These are phyloP conservation scores for Calameuta filiformis DNA, from an alignment of 2,888 invertebrate species.

Conservation along the genomic window DNA sequence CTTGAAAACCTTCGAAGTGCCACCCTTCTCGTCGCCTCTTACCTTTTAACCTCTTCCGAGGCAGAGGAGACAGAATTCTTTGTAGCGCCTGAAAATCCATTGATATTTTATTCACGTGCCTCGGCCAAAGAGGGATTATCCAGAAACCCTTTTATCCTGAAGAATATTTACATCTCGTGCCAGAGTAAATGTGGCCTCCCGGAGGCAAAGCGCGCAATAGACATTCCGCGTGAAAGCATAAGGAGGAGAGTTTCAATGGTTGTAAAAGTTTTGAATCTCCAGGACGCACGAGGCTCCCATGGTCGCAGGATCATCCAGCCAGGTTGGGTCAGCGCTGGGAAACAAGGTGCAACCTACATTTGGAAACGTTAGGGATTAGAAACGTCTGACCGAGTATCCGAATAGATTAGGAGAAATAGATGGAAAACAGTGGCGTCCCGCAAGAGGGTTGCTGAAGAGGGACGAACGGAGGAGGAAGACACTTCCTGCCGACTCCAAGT, in stretches of 20 bases:
- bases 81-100: neutral
- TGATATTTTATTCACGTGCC: slow-evolving; percentile 2
- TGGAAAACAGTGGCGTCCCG: neutral
- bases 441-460: neutral
- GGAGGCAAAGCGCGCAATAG: neutral
- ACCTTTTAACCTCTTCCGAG: neutral
- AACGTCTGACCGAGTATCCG: neutral
- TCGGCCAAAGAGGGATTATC: slow-evolving; percentile 3
- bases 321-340: neutral
- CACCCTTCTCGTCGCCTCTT: neutral
- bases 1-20: neutral
- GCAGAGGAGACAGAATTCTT: neutral
- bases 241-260: neutral
- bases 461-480: neutral
- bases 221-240: neutral
- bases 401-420: neutral
- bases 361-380: neutral
- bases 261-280: neutral
- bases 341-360: neutral
- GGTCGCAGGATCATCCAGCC: neutral
- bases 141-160: slow-evolving; percentile 2
- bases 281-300: neutral
- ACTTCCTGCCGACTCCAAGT: slow-evolving; percentile 12
- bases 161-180: neutral
- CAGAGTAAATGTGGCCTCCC: neutral